Base-by-base conservation (phyloP, 2,113 vertebrate genomes). In the Bubo scandiacus region DNA sequence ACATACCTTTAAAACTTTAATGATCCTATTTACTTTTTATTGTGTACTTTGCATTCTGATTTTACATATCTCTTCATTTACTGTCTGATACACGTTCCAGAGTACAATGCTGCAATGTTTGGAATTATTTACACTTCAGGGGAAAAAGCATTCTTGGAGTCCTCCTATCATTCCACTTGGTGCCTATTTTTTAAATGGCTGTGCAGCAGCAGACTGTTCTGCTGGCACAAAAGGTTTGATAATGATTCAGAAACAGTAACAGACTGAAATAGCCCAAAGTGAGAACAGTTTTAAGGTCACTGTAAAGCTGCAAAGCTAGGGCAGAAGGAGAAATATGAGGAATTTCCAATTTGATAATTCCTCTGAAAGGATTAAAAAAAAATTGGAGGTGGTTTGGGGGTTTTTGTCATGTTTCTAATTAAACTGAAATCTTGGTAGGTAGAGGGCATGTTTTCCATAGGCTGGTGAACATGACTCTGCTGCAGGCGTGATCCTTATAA, bases 191-290 rank as follows among this genome's bases (percentile, higher is more conserved):
- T 88, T 47, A 72, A 94, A 83, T 29, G 67, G 29, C 40, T 62
- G 29, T 71, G 58, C 71, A 85, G 70, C 21, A 91, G 85, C 84
- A 94, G 30, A 14, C 38, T 61, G 58, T 86, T 94, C 93, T 87
- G 57, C 49, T 91, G 84, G 84, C 49, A 14, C 26, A 12, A 51
- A 72, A 92, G 45, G 47, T 75, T 96, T 85, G 74, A 65, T 84
- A 72, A 51, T 79, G 81, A 93, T 93, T 91, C 83, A 94, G 81
- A 87, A 88, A 95, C 68, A 80, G 83, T 93, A 92, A 36, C 73
- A 65, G 73, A 93, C 82, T 90, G 93, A 96, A 93, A 96, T 92
- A 96, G 84, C 71, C 63, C 26, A 27, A 95, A 86, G 81, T 92
- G 90, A 74, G 86, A 82, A 74, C 38, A 78, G 61, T 86, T 92